Conservation (phyloP, 2,113 vertebrate genomes). For the Poicephalus meyeri region DNA sequence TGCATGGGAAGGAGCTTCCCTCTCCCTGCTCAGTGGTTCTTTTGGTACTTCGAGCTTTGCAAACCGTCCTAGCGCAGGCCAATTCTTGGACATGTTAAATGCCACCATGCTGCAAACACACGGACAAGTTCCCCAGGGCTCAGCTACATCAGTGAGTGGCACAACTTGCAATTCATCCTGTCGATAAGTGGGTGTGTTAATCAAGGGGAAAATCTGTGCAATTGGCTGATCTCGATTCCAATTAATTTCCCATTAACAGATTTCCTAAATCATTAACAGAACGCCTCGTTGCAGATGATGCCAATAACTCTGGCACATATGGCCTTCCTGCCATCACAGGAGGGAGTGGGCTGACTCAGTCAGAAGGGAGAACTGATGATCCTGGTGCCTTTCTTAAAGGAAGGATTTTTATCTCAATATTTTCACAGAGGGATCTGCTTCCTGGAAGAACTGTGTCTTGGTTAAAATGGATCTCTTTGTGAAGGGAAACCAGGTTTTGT, state of each 20-base stretch:
- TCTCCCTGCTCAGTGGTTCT: not conserved
- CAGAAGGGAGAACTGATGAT: not conserved
- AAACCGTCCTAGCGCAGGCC: not conserved
- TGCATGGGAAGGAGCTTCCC: not conserved
- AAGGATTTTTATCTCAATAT: not conserved
- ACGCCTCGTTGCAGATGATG: slow-evolving; percentile 14
- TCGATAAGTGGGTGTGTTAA: slow-evolving; percentile 36
- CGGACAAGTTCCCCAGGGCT: not conserved
- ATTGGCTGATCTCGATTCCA: slow-evolving; percentile 42
- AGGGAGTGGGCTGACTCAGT: not conserved
- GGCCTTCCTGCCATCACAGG: not conserved
- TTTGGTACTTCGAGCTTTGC: not conserved
- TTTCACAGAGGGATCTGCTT: not conserved
- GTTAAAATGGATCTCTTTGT: not conserved
- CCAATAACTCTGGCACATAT: not conserved
- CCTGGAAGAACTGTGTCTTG: not conserved
- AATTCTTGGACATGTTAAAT: not conserved
- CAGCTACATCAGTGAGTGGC: not conserved
- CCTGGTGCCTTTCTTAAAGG: not conserved
- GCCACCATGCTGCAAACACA: not conserved
- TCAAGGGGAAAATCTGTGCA: slow-evolving; percentile 55
- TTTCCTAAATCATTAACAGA: slow-evolving; percentile 52
- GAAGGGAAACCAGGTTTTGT: not conserved
- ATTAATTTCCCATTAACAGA: slow-evolving; percentile 60
- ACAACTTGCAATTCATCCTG: slow-evolving; percentile 38